Evolutionary conservation across 1,140 invertebrate species (phyloP).

Genomic region (Aphis gossypii): DNA sequence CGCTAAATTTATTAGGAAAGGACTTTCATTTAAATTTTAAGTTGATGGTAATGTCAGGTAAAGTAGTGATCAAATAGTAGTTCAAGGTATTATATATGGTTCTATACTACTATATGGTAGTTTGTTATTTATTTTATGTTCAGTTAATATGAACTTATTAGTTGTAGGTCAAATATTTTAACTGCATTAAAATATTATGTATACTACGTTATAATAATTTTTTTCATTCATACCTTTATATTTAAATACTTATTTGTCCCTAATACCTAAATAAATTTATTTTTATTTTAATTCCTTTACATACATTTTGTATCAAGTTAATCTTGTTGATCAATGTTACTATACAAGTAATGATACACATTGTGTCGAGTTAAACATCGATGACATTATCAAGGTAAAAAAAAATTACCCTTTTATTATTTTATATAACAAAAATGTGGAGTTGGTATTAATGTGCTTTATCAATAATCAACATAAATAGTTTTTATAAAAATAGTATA

Average conservation of each 20-base stretch:
- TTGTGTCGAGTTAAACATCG: no score
- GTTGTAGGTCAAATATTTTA: not conserved
- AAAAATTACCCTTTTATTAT: not conserved
- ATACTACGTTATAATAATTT: not conserved
- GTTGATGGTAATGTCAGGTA: not conserved
- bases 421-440: not conserved
- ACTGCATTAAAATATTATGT: not conserved
- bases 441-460: not conserved
- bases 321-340: not conserved
- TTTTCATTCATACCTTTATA: not conserved
- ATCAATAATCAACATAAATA: slow-evolving; percentile 23
- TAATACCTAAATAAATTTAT: not conserved
- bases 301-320: not conserved
- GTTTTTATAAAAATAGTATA: not conserved
- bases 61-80: not conserved
- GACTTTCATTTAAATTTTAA: no score
- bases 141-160: not conserved
- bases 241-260: not conserved
- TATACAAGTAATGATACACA: not conserved
- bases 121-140: not conserved
- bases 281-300: not conserved
- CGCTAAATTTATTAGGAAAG: no score
- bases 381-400: slow-evolving; percentile 19
- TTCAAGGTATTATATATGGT: not conserved
- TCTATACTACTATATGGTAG: not conserved